A percentile compares a stretch with the other conserved stretches of the same genome.
Evolutionary conservation across 1,140 invertebrate species (phyloP).

Genomic region (Coenobita brevimanus): DNA sequence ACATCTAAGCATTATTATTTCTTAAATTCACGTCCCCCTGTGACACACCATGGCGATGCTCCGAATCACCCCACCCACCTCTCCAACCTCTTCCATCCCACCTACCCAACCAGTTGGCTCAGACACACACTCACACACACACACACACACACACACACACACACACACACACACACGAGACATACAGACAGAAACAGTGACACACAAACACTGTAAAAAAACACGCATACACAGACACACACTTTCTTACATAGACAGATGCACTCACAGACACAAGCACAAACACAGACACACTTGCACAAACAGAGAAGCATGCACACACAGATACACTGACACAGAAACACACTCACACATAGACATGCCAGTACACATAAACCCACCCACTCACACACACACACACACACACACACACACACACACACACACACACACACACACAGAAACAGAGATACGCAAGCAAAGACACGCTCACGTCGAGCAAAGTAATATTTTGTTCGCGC

Average conservation of each 20-base stretch:
- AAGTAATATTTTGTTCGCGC: no score
- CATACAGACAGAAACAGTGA: background rate
- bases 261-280: background rate
- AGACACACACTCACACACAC: background rate
- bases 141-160: background rate
- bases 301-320: background rate
- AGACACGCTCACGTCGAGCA: background rate
- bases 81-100: no score
- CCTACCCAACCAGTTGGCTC: no score
- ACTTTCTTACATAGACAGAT: background rate
- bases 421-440: slow-evolving; percentile 22
- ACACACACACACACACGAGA: background rate
- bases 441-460: background rate
- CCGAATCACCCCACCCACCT: no score
- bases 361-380: slow-evolving; percentile 14
- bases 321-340: background rate
- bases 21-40: no score
- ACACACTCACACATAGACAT: slow-evolving; percentile 5
- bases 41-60: no score
- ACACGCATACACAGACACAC: slow-evolving; percentile 4
- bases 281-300: background rate
- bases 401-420: slow-evolving; percentile 24
- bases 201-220: no score
- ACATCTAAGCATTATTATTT: no score
- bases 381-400: slow-evolving; percentile 16